Conservation (phyloP, 2,888 invertebrate species). For the Portevinia maculata region DNA sequence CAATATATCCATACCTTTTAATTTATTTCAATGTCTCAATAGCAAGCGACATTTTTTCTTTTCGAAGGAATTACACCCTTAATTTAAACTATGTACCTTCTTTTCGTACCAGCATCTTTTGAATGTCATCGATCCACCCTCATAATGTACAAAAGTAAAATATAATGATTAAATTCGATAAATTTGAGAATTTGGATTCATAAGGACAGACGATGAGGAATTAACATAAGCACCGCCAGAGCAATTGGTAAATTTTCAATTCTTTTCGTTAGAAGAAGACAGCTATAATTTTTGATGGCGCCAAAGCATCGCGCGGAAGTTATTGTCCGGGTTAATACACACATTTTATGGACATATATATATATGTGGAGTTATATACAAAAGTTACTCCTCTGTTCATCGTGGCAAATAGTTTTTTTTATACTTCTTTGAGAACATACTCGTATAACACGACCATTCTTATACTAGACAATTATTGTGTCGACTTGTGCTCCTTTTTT, state of each 20-base stretch:
- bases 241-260: not conserved
- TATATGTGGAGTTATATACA: no score
- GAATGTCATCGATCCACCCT: not conserved
- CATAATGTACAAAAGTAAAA: slow-evolving; percentile 12
- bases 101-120: slow-evolving; percentile 31
- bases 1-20: no score
- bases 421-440: not conserved
- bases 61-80: no score
- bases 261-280: slow-evolving; percentile 15
- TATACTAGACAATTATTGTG: not conserved
- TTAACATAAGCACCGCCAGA: slow-evolving; percentile 7
- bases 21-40: no score
- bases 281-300: slow-evolving; percentile 39
- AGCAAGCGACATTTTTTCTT: no score
- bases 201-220: not conserved
- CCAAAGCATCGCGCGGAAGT: slow-evolving; percentile 25
- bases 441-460: not conserved
- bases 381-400: slow-evolving; percentile 1
- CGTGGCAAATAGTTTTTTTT: not conserved
- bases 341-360: no score
- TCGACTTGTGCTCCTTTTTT: slow-evolving; percentile 22
- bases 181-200: slow-evolving; percentile 11
- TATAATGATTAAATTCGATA: slow-evolving; percentile 19
- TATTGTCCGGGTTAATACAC: slow-evolving; percentile 43
- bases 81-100: no score